Evolutionary conservation across 2,797 vertebrate genomes (phyloP), one percentile per base, ranked within the genome.

Genomic region (Cyprinella venusta): DNA sequence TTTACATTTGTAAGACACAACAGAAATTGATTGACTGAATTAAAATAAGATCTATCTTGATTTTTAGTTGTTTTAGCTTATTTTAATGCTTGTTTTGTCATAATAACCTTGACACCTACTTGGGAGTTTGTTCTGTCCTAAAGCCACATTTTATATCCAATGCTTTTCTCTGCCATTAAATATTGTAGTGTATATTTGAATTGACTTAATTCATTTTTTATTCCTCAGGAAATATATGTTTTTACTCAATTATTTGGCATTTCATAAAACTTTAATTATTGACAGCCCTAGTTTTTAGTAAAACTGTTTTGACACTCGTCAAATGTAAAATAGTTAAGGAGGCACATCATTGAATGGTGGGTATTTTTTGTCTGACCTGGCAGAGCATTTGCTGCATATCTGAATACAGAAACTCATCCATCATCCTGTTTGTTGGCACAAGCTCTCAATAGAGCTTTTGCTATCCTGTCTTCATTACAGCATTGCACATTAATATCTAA

Each of bases 401-500:
- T 65, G 10, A 65, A 75, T 65, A 40, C 10, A 70, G 52, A 80
- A 80, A 50, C 13, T 65, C 45, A 75, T 82, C 21, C 45, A 42
- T 56, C 67, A 81, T 56, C 42, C 40, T 74, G 18, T 74, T 72
- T 48, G 45, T 54, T 30, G 61, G 65, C 5, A 30, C 45, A 67
- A 54, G 42, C 21, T 65, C 70, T 65, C 30, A 36, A 38, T 48
- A 81, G 30, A 48, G 21, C 15, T 52, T 59, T 54, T 65, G 59
- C 61, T 82, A n/a, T 75, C 33, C 42, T 75, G 59, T 82, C 61
- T 52, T 16, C 45, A 75, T 82, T 33, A 82, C 70, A 75, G n/a
- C 42, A 63, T 61, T 83, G 52, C 40, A 45, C 36, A 80, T 83
- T 83, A 68, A 79, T 63, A 33, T 79, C 78, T 80, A 69, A 67